These are phyloP conservation scores for Tapera naevia DNA, from an alignment of 2,797 vertebrate species.

Conservation along the genomic window DNA sequence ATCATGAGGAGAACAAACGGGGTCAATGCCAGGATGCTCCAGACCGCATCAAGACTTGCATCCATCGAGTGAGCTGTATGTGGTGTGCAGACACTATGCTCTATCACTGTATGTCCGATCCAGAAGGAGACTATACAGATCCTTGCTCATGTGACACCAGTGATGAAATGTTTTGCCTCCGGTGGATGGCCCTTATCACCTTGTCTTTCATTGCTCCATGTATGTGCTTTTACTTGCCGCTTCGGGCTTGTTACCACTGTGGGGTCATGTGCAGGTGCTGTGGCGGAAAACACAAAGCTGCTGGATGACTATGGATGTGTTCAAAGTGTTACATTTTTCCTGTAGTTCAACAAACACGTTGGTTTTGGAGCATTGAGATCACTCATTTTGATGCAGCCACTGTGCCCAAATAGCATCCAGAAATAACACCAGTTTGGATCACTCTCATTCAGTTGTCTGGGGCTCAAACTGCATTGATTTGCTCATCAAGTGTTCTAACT, in stretches of 20 bases:
- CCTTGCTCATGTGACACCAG: conserved; percentile 95
- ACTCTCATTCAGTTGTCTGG: conserved; percentile 26
- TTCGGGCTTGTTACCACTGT: conserved; percentile 92
- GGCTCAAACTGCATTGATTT: conserved; percentile 69
- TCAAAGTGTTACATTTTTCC: conserved; percentile 67
- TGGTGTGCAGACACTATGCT: conserved; percentile 98
- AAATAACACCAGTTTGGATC: conserved; percentile 63
- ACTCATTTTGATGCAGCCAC: conserved; percentile 72
- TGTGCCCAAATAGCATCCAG: conserved; percentile 58
- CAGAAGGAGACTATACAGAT: conserved; percentile 96
- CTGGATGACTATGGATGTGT: conserved; percentile 80
- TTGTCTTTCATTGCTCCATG: conserved; percentile 94
- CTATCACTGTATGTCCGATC: conserved; percentile 99
- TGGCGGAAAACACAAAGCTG: conserved; percentile 94
- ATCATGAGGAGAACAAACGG: conserved; percentile 86
- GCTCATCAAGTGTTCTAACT: conserved; percentile 74
- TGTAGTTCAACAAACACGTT: conserved; percentile 66
- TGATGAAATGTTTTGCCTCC: conserved; percentile 91
- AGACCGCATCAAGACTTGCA: conserved; percentile 88
- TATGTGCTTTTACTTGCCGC: conserved; percentile 97
- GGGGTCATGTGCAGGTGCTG: conserved; percentile 93
- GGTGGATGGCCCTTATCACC: conserved; percentile 96
- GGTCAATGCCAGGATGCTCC: conserved; percentile 95
- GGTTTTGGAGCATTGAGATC: conserved; percentile 59
- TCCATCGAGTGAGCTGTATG: conserved; percentile 94